Evolutionary conservation across 2,797 vertebrate genomes (phyloP).

Genomic region (Gymnothorax javanicus): DNA sequence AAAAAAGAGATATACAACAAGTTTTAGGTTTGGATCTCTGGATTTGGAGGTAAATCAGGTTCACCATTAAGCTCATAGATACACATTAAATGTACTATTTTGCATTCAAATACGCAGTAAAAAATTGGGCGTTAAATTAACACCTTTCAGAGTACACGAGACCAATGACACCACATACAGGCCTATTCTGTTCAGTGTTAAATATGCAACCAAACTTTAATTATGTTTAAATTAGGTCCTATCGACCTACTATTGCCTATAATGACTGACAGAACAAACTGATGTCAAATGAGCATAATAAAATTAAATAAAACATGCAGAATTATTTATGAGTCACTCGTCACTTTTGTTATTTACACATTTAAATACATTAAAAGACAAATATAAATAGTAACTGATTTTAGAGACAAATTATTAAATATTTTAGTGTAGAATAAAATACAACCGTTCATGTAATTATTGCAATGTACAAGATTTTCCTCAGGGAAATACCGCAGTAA

Average conservation of each 20-base stretch:
- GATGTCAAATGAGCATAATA: not conserved
- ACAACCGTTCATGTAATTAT: not conserved
- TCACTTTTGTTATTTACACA: not conserved
- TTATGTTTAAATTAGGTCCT: too few relatives aligned
- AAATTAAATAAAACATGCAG: not conserved
- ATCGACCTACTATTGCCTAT: not conserved
- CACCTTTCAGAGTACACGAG: too few relatives aligned
- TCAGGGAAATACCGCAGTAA: not conserved
- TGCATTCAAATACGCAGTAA: too few relatives aligned
- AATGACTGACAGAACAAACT: not conserved
- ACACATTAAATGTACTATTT: too few relatives aligned
- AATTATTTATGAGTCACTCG: not conserved
- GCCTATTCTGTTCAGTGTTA: too few relatives aligned
- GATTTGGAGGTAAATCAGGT: not conserved
- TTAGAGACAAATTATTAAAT: not conserved
- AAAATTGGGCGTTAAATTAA: too few relatives aligned
- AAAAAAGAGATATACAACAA: conserved; percentile 50
- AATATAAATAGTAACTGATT: not conserved
- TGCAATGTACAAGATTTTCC: not conserved
- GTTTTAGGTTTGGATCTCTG: not conserved
- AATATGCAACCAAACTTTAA: too few relatives aligned
- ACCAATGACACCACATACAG: too few relatives aligned
- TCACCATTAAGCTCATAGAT: too few relatives aligned
- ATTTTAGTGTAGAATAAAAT: not conserved
- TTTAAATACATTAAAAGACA: not conserved